Conservation (phyloP, 2,113 vertebrate species). For the Etheostoma spectabile region DNA sequence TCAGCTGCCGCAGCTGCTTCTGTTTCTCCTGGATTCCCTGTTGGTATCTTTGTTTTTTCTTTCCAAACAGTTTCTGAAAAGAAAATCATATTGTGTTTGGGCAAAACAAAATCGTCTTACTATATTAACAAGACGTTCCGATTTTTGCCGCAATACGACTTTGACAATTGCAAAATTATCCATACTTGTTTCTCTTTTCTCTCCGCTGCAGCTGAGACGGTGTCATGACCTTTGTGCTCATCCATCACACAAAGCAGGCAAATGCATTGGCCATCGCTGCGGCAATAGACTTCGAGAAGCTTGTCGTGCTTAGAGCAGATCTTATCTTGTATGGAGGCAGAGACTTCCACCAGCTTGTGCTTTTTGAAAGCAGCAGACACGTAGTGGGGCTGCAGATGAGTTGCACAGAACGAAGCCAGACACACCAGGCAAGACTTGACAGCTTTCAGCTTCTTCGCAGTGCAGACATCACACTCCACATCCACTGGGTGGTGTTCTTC, state of each 20-base stretch:
- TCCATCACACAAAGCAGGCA: constrained; percentile 64
- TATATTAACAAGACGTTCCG: background rate
- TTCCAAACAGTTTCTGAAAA: constrained; percentile 70
- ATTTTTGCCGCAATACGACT: background rate
- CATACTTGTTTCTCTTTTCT: constrained; percentile 49
- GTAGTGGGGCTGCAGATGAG: constrained; percentile 61
- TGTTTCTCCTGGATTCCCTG: constrained; percentile 66
- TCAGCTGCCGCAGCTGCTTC: constrained; percentile 70
- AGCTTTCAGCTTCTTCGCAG: constrained; percentile 51
- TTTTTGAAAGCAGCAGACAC: constrained; percentile 66
- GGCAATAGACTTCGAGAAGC: constrained; percentile 58
- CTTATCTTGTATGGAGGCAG: constrained; percentile 50
- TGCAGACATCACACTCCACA: constrained; percentile 66
- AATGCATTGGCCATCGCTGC: constrained; percentile 50
- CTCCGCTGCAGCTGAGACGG: constrained; percentile 46
- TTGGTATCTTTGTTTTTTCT: constrained; percentile 65
- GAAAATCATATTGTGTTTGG: background rate
- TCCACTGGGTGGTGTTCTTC: background rate
- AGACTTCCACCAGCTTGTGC: constrained; percentile 62
- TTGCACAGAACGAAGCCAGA: constrained; percentile 59
- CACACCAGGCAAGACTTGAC: constrained; percentile 67
- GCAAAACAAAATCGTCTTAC: background rate
- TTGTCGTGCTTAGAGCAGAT: constrained; percentile 61
- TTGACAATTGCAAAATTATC: background rate
- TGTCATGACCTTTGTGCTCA: constrained; percentile 62